These are phyloP conservation scores for Pogona vitticeps DNA, from an alignment of 2,113 vertebrate species.

Conservation along the genomic window DNA sequence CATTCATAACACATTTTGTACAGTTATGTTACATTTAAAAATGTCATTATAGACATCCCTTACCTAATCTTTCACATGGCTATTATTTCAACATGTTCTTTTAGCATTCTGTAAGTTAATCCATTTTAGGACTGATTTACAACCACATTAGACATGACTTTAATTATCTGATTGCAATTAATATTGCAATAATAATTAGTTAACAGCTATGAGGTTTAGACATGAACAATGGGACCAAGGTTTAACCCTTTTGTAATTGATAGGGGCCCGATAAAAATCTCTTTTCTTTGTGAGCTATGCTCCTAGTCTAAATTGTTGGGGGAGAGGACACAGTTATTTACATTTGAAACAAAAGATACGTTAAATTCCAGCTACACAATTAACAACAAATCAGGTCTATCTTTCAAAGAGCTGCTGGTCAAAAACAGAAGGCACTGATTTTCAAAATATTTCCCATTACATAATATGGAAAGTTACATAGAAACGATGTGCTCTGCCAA, in stretches of 20 bases:
- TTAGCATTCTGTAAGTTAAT: not conserved
- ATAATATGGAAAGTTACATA: not conserved
- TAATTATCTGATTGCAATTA: not conserved
- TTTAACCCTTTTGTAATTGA: not conserved
- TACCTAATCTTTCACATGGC: too few species aligned
- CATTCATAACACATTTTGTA: not conserved
- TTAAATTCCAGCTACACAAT: not conserved
- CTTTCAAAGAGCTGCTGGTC: not conserved
- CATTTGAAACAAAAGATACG: not conserved
- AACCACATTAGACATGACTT: not conserved
- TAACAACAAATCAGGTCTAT: not conserved
- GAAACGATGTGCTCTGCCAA: not conserved
- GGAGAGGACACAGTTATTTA: not conserved
- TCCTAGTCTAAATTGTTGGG: not conserved
- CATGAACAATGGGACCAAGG: not conserved
- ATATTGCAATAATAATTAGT: not conserved
- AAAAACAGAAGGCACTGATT: not conserved
- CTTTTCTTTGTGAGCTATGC: not conserved
- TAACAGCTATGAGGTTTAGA: not conserved
- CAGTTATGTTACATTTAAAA: not conserved
- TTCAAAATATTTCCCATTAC: not conserved
- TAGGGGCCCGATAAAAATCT: not conserved
- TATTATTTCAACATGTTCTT: not conserved
- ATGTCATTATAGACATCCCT: not conserved
- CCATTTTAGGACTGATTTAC: not conserved